Evolutionary conservation across 2,797 vertebrate species (phyloP).

Genomic region (Arrhamphus sclerolepis): DNA sequence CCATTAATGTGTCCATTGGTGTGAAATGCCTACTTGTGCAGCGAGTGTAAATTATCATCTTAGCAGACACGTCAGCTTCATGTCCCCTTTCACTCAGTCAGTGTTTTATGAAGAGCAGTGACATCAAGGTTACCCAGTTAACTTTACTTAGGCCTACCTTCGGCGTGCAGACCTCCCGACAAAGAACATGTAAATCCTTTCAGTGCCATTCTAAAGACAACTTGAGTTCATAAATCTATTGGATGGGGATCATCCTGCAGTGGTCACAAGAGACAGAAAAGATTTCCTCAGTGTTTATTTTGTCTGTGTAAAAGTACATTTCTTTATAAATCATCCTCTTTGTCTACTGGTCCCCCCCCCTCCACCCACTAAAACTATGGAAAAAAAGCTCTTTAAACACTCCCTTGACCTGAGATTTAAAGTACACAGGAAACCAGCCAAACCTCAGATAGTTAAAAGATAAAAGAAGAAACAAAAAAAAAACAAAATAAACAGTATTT

Average conservation of each 20-base stretch:
- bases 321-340: slow-evolving; percentile 57
- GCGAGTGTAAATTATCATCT: slow-evolving; percentile 76
- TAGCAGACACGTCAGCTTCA: slow-evolving; percentile 70
- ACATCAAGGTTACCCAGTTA: slow-evolving; percentile 77
- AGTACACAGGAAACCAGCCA: slow-evolving; percentile 63
- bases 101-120: slow-evolving; percentile 74
- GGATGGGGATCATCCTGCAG: slow-evolving; percentile 26
- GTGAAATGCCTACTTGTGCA: slow-evolving; percentile 78
- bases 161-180: slow-evolving; percentile 62
- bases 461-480: neutral
- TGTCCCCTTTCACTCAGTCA: slow-evolving; percentile 79
- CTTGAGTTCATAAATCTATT: slow-evolving; percentile 75
- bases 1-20: slow-evolving; percentile 76
- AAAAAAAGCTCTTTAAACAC: slow-evolving; percentile 53
- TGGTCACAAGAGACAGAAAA: slow-evolving; percentile 23
- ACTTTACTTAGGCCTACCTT: slow-evolving; percentile 60
- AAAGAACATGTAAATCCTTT: slow-evolving; percentile 75
- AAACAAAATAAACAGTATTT: slow-evolving; percentile 21
- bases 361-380: slow-evolving; percentile 50
- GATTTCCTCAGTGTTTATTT: slow-evolving; percentile 60
- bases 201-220: slow-evolving; percentile 74
- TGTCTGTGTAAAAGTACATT: slow-evolving; percentile 53
- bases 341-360: slow-evolving; percentile 46
- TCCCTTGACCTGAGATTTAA: slow-evolving; percentile 56
- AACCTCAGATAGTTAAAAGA: slow-evolving; percentile 38